Evolutionary conservation across 2,113 vertebrate genomes (phyloP).

Genomic region (Cyprinus carpio): DNA sequence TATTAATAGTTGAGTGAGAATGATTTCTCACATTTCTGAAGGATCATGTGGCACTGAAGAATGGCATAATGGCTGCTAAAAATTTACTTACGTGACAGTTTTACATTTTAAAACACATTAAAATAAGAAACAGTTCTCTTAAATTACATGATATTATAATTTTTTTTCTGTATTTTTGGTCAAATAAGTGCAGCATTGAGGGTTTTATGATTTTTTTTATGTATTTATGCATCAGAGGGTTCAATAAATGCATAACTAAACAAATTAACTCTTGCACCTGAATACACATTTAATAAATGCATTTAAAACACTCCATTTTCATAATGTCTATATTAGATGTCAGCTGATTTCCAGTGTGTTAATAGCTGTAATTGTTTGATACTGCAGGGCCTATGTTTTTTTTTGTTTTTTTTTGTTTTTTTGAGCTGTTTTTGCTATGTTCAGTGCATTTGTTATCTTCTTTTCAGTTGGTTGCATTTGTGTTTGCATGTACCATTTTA

Average conservation of each 20-base stretch:
- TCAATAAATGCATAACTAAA: background rate
- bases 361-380: too few species aligned
- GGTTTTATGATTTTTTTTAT: too few species aligned
- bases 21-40: too few species aligned
- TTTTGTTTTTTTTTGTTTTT: background rate
- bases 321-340: too few species aligned
- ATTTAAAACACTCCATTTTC: too few species aligned
- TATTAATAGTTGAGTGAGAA: background rate
- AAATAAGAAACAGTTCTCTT: background rate
- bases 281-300: background rate
- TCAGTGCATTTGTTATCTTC: background rate
- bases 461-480: slow-evolving; percentile 32
- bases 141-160: too few species aligned
- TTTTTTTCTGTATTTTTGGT: background rate
- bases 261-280: background rate
- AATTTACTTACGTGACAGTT: background rate
- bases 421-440: background rate
- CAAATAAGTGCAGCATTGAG: background rate
- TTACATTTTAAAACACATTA: background rate
- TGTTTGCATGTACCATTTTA: slow-evolving; percentile 57
- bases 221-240: background rate
- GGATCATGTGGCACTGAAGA: background rate
- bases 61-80: background rate
- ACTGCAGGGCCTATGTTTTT: background rate
- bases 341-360: too few species aligned